phyloP scores from a whole-genome alignment of 1,140 invertebrate genomes.

The Trichomalopsis sarcophagae region DNA sequence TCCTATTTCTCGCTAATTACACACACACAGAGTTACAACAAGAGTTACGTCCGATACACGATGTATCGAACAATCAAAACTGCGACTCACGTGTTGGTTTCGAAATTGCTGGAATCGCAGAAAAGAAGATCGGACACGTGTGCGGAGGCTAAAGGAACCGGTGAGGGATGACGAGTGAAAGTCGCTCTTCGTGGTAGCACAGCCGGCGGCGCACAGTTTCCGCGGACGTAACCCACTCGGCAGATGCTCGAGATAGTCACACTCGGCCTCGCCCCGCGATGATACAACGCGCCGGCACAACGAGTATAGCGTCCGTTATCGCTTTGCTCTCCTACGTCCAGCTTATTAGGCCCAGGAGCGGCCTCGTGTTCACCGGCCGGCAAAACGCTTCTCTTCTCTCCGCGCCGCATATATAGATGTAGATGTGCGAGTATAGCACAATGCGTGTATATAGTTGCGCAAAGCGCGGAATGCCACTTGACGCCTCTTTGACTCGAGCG shows the following conservation, averaged over 20 bases:
- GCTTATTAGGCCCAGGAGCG: constrained; percentile 62
- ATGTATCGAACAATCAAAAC: not conserved
- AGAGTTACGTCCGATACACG: not conserved
- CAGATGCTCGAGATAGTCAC: constrained; percentile 68
- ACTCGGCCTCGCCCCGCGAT: constrained; percentile 62
- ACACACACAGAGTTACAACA: not conserved
- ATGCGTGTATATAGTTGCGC: constrained; percentile 58
- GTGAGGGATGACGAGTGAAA: constrained; percentile 69
- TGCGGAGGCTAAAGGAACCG: not conserved
- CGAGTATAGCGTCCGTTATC: constrained; percentile 14
- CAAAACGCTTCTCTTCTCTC: constrained; percentile 62
- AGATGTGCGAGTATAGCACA: constrained; percentile 25
- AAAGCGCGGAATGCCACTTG: constrained; percentile 43
- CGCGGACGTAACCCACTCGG: constrained; percentile 53
- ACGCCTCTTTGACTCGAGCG: constrained; percentile 5
- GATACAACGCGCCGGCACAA: no score
- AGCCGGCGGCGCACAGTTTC: constrained; percentile 7
- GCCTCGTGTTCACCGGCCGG: constrained; percentile 70
- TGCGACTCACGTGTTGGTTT: not conserved
- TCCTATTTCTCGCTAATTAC: not conserved
- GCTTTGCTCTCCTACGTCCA: constrained; percentile 53
- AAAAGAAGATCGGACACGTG: not conserved
- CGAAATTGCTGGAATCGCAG: not conserved
- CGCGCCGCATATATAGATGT: constrained; percentile 49
- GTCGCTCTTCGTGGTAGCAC: constrained; percentile 68